Conservation (phyloP, 2,797 vertebrate genomes). For the Bovichtus diacanthus region DNA sequence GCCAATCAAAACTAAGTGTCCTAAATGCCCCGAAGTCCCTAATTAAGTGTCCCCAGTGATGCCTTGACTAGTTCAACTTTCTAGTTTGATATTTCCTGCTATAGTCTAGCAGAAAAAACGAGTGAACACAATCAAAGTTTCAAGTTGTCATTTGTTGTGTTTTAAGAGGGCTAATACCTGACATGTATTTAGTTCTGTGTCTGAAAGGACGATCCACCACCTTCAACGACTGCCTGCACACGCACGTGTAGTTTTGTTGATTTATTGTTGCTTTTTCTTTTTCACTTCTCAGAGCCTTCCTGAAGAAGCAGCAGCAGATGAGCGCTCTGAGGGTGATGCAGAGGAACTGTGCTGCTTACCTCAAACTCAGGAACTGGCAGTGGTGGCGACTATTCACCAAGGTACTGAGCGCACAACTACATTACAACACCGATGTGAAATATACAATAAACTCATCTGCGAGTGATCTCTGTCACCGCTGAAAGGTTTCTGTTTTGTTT, state of each 20-base stretch:
- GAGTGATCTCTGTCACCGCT: background rate
- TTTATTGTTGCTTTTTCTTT: constrained; percentile 6
- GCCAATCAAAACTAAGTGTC: background rate
- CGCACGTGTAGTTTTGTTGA: background rate
- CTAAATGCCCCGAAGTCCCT: background rate
- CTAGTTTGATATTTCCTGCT: background rate
- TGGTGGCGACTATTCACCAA: constrained; percentile 96
- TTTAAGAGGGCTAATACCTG: background rate
- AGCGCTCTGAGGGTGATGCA: constrained; percentile 93
- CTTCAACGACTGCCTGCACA: background rate
- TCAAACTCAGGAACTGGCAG: constrained; percentile 94
- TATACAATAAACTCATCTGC: background rate
- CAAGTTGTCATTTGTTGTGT: background rate
- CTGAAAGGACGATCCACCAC: background rate
- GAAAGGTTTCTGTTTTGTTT: background rate
- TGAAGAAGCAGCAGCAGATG: constrained; percentile 93
- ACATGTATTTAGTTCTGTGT: background rate
- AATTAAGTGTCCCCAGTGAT: background rate
- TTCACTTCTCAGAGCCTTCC: constrained; percentile 85
- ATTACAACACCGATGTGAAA: background rate
- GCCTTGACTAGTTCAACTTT: background rate
- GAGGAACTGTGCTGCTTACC: constrained; percentile 93
- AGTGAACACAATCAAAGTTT: background rate
- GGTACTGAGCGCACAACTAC: constrained; percentile 72
- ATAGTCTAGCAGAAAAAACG: background rate